These are phyloP conservation scores for Drosophila fungiperda DNA, from an alignment of 2,888 invertebrate genomes.

Conservation along the genomic window DNA sequence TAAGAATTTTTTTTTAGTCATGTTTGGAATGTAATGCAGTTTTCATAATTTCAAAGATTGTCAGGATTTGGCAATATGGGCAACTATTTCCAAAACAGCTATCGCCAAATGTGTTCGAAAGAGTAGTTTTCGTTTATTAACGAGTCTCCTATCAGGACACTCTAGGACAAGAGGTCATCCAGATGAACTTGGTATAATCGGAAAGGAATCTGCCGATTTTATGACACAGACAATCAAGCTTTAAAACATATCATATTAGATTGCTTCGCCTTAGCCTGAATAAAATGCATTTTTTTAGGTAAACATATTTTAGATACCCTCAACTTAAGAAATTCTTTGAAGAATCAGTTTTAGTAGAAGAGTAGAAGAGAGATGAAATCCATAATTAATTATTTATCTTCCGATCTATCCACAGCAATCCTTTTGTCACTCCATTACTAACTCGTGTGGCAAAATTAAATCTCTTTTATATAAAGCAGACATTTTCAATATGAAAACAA, in stretches of 20 bases:
- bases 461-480: not conserved
- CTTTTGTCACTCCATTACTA: not conserved
- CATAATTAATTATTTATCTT: not conserved
- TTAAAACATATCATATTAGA: not conserved
- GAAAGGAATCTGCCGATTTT: not conserved
- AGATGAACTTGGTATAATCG: not conserved
- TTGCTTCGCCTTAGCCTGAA: not conserved
- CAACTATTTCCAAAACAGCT: not conserved
- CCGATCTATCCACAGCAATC: not conserved
- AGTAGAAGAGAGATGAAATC: not conserved
- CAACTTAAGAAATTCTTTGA: not conserved
- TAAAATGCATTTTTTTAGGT: not conserved
- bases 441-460: not conserved
- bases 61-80: not conserved
- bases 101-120: not conserved
- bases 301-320: not conserved
- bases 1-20: not conserved
- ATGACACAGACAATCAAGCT: not conserved
- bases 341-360: not conserved
- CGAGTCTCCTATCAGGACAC: not conserved
- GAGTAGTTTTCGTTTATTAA: not conserved
- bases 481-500: not conserved
- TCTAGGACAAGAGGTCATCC: not conserved
- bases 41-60: no score
- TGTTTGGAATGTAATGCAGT: not conserved